These are phyloP conservation scores for Herminia tarsipennalis DNA, from an alignment of 2,888 invertebrate species.

Conservation along the genomic window DNA sequence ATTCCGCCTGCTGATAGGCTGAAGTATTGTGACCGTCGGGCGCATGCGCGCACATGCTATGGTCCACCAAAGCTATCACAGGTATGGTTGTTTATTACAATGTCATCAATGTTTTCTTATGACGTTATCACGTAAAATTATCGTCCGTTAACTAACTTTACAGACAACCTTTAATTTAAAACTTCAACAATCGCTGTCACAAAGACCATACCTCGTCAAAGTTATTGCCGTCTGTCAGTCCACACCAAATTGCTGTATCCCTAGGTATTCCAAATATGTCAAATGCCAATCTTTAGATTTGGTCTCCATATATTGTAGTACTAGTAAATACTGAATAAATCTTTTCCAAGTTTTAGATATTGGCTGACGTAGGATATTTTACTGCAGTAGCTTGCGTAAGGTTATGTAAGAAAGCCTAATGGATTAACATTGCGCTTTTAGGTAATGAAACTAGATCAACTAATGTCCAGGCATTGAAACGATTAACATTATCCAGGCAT, in stretches of 20 bases:
- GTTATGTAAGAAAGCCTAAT: neutral
- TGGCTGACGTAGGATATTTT: no score
- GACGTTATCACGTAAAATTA: neutral
- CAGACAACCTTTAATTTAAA: neutral
- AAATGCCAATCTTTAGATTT: slow-evolving; percentile 20
- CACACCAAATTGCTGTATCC: slow-evolving; percentile 21
- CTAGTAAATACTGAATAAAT: slow-evolving; percentile 5
- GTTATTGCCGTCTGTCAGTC: slow-evolving; percentile 16
- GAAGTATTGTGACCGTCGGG: no score
- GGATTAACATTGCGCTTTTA: no score
- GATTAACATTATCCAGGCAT: neutral
- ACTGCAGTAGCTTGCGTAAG: no score
- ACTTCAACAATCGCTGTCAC: slow-evolving; percentile 1
- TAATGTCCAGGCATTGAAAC: no score
- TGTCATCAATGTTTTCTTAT: no score
- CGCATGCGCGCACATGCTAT: no score
- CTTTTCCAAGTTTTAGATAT: slow-evolving; percentile 2
- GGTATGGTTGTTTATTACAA: no score
- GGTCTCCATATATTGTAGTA: slow-evolving; percentile 6
- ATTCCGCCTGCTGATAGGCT: no score
- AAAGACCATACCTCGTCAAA: slow-evolving; percentile 2
- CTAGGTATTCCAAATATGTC: slow-evolving; percentile 20
- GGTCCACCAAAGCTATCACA: no score
- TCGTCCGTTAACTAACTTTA: neutral
- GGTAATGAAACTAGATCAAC: no score